Evolutionary conservation across 2,797 vertebrate species (phyloP), one percentile per base, ranked within the genome.

Genomic region (Girardinus metallicus): DNA sequence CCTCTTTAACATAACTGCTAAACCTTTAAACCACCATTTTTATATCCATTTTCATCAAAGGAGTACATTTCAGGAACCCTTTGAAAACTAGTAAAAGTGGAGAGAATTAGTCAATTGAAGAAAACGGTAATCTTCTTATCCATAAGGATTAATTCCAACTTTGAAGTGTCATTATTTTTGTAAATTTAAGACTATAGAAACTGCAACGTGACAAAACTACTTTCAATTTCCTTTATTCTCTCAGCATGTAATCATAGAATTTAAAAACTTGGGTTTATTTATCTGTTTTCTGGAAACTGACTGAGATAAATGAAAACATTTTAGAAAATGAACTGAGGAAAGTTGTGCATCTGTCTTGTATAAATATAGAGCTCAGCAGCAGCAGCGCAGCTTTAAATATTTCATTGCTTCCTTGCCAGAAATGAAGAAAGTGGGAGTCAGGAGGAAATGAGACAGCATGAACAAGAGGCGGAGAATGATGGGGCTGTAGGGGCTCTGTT

Each of bases 291-390:
- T 68, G 36, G 64, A 41, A 68, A 68, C 23, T 68, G 36, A 18
- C 31, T 64, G 31, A 41, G 36, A 47, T 44, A 74, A 70, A 80
- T 34, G 21, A 55, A 1, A 43, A 66, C 75, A 83, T 12, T 0
- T 36, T 18, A 34, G 21, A 62, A 62, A 77, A 26, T 74, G n/a
- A 84, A 36, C 31, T 39, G 74, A 74, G 68, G 55, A 31, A 43
- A 29, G 76, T 73, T 85, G 78, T n/a, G 79, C 80, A 72, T 87
- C 75, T 9, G 76, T 86, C 89, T 90, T 79, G 4, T 91, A 93
- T 95, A 96, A 95, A 96, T 92, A 95, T 95, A 96, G 92, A 82
- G 80, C 57, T 83, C 76, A 84, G 76, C 92, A 88, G 93, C 21
- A 51, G 49, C 91, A 89, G 90, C 87, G 87, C 77, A 81, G 87